Conservation (phyloP, 2,797 vertebrate species). For the Pempheris klunzingeri region DNA sequence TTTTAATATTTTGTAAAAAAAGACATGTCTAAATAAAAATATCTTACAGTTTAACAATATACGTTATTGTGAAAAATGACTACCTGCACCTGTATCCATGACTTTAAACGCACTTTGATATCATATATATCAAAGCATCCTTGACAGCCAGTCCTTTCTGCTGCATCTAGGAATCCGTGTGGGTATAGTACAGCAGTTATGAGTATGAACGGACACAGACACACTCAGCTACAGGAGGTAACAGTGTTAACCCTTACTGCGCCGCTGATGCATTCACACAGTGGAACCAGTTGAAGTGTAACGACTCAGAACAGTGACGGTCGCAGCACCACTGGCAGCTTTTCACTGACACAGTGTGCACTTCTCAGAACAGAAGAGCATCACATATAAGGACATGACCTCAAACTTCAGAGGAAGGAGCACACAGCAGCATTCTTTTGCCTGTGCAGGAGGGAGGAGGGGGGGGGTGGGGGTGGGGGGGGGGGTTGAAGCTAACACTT, state of each 20-base stretch:
- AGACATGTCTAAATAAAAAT: neutral
- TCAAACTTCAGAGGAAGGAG: conserved; percentile 63
- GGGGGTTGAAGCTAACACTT: conserved; percentile 13
- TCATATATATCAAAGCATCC: neutral
- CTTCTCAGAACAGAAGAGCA: conserved; percentile 63
- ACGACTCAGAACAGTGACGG: neutral
- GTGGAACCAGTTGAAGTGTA: neutral
- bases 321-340: neutral
- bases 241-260: no score
- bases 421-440: conserved; percentile 58
- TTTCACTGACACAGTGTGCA: conserved; percentile 21
- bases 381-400: conserved; percentile 69
- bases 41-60: neutral
- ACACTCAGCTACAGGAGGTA: neutral
- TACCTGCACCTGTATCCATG: neutral
- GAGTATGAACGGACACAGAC: neutral
- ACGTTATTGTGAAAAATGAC: neutral
- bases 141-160: neutral
- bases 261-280: neutral
- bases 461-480: neutral
- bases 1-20: no score
- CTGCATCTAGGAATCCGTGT: neutral
- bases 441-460: neutral
- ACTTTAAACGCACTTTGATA: conserved; percentile 1
- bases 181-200: no score